These are phyloP conservation scores for Pardosa pseudoannulata DNA, from an alignment of 2,888 invertebrate genomes.

Conservation along the genomic window DNA sequence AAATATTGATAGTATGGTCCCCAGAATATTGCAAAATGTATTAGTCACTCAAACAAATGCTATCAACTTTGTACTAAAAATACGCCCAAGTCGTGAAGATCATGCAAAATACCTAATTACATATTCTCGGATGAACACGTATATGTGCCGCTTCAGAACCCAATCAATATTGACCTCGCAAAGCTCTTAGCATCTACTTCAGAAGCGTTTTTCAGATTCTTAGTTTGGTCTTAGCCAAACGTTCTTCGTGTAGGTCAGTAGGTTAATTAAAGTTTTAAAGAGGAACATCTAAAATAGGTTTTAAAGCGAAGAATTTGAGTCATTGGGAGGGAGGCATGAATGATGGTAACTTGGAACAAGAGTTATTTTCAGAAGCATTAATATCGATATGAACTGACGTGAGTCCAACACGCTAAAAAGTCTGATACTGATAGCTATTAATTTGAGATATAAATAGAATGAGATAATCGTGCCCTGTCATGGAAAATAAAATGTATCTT, in stretches of 20 bases:
- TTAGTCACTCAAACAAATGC: background rate
- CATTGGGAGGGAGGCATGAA: background rate
- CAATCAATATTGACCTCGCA: slow-evolving; percentile 50
- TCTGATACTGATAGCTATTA: too few species aligned
- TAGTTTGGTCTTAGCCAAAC: background rate
- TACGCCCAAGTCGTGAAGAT: slow-evolving; percentile 29
- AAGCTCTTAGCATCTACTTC: background rate
- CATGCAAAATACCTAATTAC: slow-evolving; percentile 54
- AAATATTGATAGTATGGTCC: too few species aligned
- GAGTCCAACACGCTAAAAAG: too few species aligned
- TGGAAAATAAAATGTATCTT: too few species aligned
- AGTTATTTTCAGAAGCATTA: background rate
- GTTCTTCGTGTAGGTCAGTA: slow-evolving; percentile 35
- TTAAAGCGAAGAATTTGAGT: background rate
- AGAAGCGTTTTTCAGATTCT: background rate
- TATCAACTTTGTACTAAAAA: slow-evolving; percentile 34
- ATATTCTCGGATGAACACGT: slow-evolving; percentile 37
- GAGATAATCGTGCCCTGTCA: too few species aligned
- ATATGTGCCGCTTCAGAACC: slow-evolving; percentile 7
- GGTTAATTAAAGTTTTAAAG: slow-evolving; percentile 47
- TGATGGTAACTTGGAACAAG: background rate
- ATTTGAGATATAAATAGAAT: too few species aligned
- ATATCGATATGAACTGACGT: too few species aligned
- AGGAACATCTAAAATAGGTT: background rate
- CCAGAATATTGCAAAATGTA: too few species aligned